These are phyloP conservation scores for Thamnophis elegans DNA, from an alignment of 2,797 vertebrate genomes.

Conservation along the genomic window DNA sequence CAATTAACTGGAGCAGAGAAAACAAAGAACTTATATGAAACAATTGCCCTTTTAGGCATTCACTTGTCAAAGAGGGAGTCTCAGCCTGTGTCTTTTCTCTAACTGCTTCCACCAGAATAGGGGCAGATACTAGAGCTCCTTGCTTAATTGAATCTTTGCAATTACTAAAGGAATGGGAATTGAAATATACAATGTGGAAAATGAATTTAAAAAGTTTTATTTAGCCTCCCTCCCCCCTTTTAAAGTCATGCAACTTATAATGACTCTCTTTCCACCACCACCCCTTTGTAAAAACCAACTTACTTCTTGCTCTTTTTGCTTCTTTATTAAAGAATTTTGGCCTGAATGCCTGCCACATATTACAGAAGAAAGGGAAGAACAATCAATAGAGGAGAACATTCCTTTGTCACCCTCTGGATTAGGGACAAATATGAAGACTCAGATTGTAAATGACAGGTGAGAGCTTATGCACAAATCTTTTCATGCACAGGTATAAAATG, in stretches of 20 bases:
- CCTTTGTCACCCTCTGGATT: slow-evolving; percentile 42
- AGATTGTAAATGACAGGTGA: slow-evolving; percentile 67
- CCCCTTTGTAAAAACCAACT: background rate
- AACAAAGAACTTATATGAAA: background rate
- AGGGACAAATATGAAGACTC: slow-evolving; percentile 26
- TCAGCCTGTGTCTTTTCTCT: background rate
- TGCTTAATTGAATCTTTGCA: background rate
- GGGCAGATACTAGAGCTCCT: background rate
- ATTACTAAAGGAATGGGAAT: background rate
- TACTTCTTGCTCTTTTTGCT: background rate
- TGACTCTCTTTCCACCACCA: background rate
- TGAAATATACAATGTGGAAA: background rate
- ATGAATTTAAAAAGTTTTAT: background rate
- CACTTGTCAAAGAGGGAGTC: background rate
- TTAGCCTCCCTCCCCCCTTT: background rate
- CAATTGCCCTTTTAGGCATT: background rate
- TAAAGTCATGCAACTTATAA: background rate
- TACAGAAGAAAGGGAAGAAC: slow-evolving; percentile 50
- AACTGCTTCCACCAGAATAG: background rate
- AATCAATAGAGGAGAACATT: slow-evolving; percentile 20
- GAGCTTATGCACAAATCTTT: background rate
- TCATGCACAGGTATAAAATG: background rate
- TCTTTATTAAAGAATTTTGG: slow-evolving; percentile 32
- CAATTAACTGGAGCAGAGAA: background rate
- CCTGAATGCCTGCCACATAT: slow-evolving; percentile 48